Evolutionary conservation across 2,113 vertebrate species (phyloP).

Genomic region (Ophthalmolycus amberensis): DNA sequence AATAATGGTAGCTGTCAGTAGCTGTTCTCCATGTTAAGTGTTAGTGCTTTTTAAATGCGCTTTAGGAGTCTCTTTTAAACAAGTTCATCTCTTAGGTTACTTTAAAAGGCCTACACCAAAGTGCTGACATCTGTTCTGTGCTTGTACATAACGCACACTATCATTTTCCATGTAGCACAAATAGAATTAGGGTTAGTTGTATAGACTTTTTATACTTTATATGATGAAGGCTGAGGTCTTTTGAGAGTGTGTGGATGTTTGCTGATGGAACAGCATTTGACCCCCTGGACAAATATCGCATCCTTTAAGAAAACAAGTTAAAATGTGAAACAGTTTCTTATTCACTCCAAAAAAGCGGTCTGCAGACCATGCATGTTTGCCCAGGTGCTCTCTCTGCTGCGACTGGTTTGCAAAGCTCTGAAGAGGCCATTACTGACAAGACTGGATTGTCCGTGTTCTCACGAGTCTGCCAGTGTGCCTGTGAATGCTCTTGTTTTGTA

Average conservation of each 20-base stretch:
- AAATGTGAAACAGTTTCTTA: slow-evolving; percentile 4
- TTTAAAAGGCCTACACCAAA: slow-evolving; percentile 69
- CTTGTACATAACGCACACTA: slow-evolving; percentile 73
- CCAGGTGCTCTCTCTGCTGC: background rate
- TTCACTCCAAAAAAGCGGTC: background rate
- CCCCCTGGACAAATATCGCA: slow-evolving; percentile 8
- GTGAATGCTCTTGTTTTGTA: slow-evolving; percentile 26
- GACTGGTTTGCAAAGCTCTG: slow-evolving; percentile 5
- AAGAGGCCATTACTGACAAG: slow-evolving; percentile 8
- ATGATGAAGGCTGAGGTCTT: slow-evolving; percentile 28
- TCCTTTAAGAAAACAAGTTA: background rate
- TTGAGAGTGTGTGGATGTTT: slow-evolving; percentile 45
- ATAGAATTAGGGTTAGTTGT: slow-evolving; percentile 13
- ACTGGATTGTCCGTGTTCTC: slow-evolving; percentile 4
- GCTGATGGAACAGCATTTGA: slow-evolving; percentile 7
- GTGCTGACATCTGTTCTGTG: slow-evolving; percentile 64
- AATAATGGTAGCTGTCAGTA: background rate
- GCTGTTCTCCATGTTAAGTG: slow-evolving; percentile 4
- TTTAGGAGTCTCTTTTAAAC: slow-evolving; percentile 27
- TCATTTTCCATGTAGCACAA: slow-evolving; percentile 54
- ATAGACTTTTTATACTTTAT: slow-evolving; percentile 57
- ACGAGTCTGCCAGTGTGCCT: slow-evolving; percentile 6
- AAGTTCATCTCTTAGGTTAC: slow-evolving; percentile 35
- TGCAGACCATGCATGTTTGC: background rate
- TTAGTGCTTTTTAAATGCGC: slow-evolving; percentile 21